Evolutionary conservation across 2,797 vertebrate genomes (phyloP).

Genomic region (Neomorphus geoffroyi): DNA sequence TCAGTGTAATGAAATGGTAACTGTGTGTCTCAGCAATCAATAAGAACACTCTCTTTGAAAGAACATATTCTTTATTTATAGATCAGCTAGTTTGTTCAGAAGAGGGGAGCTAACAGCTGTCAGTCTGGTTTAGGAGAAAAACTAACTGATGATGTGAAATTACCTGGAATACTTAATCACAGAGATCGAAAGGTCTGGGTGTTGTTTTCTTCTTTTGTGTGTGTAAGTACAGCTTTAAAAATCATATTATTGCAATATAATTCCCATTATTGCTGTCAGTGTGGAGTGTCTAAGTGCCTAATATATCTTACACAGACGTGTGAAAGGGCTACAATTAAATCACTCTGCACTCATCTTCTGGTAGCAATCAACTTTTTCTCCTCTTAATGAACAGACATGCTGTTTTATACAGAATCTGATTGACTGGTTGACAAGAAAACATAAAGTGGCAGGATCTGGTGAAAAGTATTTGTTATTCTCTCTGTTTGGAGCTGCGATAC

Average conservation of each 20-base stretch:
- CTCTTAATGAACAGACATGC: slow-evolving; percentile 61
- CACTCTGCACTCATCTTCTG: slow-evolving; percentile 57
- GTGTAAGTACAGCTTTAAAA: slow-evolving; percentile 21
- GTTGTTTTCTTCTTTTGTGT: background rate
- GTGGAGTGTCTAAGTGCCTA: slow-evolving; percentile 15
- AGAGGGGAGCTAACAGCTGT: slow-evolving; percentile 7
- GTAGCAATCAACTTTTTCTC: slow-evolving; percentile 62
- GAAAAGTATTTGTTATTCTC: slow-evolving; percentile 43
- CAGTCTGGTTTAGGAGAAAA: slow-evolving; percentile 19
- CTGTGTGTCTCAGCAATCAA: background rate
- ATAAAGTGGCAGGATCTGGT: slow-evolving; percentile 43
- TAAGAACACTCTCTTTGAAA: background rate
- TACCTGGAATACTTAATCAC: slow-evolving; percentile 21
- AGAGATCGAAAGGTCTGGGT: background rate
- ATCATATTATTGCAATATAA: slow-evolving; percentile 37
- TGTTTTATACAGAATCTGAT: slow-evolving; percentile 55
- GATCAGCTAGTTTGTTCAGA: background rate
- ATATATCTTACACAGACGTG: slow-evolving; percentile 36
- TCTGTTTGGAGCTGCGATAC: slow-evolving; percentile 27
- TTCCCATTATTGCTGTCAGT: slow-evolving; percentile 50
- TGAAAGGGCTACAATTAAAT: slow-evolving; percentile 68
- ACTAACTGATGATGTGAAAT: slow-evolving; percentile 38
- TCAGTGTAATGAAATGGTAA: slow-evolving; percentile 10
- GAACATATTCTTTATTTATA: slow-evolving; percentile 10
- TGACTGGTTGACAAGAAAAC: slow-evolving; percentile 64